A percentile compares a stretch with the other conserved stretches of the same genome.
phyloP scores from a whole-genome alignment of 2,888 invertebrate species.

The Tanypteryx hageni region DNA sequence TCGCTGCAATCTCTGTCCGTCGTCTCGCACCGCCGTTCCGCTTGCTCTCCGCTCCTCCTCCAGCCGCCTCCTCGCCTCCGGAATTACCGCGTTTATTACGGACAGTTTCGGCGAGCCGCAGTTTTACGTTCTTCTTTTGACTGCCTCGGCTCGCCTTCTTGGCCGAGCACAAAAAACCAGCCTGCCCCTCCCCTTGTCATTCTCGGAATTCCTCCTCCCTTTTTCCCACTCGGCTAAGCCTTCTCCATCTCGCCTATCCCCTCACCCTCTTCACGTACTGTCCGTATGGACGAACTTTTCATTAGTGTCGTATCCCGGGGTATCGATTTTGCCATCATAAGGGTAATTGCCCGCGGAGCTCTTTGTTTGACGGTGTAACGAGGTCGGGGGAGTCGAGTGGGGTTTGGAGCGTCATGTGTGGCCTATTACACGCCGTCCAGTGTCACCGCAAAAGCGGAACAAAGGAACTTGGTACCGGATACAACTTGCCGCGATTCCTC shows the following conservation, averaged over 20 bases:
- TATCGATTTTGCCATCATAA: slow-evolving; percentile 55
- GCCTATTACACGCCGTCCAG: slow-evolving; percentile 21
- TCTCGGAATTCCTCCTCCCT: background rate
- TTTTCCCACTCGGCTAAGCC: background rate
- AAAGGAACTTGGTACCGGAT: background rate
- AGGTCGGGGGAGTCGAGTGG: background rate
- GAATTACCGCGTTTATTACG: background rate
- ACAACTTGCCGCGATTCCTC: background rate
- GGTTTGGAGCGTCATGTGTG: slow-evolving; percentile 32
- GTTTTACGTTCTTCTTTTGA: background rate
- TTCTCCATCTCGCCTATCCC: background rate
- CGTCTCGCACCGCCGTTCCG: background rate
- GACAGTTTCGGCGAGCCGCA: background rate
- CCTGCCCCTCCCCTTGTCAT: too few species aligned
- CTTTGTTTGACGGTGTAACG: background rate
- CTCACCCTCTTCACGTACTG: background rate
- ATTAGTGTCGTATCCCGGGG: slow-evolving; percentile 50
- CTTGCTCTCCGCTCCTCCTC: background rate
- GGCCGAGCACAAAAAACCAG: too few species aligned
- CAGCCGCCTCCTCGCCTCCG: background rate
- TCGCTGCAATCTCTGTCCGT: background rate
- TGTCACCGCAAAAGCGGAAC: background rate
- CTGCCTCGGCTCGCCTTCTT: background rate
- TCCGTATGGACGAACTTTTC: slow-evolving; percentile 15
- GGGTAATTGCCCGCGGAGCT: slow-evolving; percentile 3